Base-by-base conservation (phyloP, 2,888 invertebrate genomes). In the Chymomyza procnemis region DNA sequence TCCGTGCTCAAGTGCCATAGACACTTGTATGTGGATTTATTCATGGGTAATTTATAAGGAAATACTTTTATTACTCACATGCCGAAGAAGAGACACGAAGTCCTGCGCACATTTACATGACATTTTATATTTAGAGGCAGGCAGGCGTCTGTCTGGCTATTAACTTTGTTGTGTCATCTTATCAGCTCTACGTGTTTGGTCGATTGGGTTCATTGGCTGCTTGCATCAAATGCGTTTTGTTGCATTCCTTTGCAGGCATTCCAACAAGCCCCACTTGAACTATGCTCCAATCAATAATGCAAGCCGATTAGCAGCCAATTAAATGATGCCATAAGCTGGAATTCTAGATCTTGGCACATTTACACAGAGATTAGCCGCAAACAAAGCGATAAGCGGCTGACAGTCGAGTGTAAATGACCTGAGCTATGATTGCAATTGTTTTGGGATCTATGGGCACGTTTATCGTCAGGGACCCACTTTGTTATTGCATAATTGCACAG, bases 1-100 rank as follows among this genome's bases (percentile, higher is more conserved):
- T 66, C 71, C 75, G 60, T 66, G 60, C 66, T 67, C 59, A 67
- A 76, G 74, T 74, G 68, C 58, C 26, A 6, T 69, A 63, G 50
- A 46, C 68, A 57, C 50, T 34, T 19, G 6, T 19, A 12, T 41
- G 12, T 12, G 34, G 34, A 41, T 41, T 41, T 41, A 41, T 12
- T 41, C 34, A 41, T 41, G 1, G 34, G 34, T 41, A 41, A 41
- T 41, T 41, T 5, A 41, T 4, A 1, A 12, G 34, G 34, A 41
- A 41, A 41, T 41, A 41, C 34, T 41, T 41, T 9, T 12, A 41
- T 41, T 41, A 41, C 12, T 12, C 34, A 41, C 34, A 41, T 41
- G 34, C 34, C 12, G 34, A 41, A 9, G 1, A 41, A 41, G n/a
- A n/a, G n/a, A n/a, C n/a, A n/a, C n/a, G n/a, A n/a, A n/a, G n/a